Percentiles rank a stretch among this genome's conserved stretches.
Conservation (phyloP, 2,797 vertebrate genomes). For the Mormyrops attenuatus region DNA sequence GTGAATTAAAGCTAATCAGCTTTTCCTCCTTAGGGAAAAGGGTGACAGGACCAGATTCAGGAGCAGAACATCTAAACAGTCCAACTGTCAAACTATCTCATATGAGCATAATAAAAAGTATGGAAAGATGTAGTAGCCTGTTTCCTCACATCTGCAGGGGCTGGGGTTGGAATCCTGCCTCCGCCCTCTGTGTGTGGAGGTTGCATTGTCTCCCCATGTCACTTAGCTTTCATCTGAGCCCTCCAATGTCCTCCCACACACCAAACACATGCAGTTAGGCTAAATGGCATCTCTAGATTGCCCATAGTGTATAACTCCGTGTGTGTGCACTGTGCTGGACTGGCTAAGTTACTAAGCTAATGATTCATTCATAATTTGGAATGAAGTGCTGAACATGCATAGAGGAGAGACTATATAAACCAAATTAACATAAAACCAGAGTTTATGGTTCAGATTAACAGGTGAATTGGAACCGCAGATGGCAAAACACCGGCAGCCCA, state of each 20-base stretch:
- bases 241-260: background rate
- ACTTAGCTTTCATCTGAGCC: background rate
- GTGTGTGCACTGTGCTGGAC: background rate
- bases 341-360: background rate
- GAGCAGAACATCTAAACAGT: background rate
- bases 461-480: background rate
- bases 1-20: background rate
- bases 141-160: background rate
- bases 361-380: background rate
- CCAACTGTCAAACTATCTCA: background rate
- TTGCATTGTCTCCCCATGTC: background rate
- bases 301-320: background rate
- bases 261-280: background rate
- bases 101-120: background rate
- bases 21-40: background rate
- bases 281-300: background rate
- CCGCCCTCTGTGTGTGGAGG: background rate
- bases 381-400: background rate
- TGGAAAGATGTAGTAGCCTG: background rate
- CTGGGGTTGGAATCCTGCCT: background rate
- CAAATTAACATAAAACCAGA: background rate
- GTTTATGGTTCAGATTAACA: background rate
- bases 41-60: background rate
- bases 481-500: background rate
- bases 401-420: background rate